Evolutionary conservation across 2,797 vertebrate species (phyloP).

Genomic region (Borostomias antarcticus): DNA sequence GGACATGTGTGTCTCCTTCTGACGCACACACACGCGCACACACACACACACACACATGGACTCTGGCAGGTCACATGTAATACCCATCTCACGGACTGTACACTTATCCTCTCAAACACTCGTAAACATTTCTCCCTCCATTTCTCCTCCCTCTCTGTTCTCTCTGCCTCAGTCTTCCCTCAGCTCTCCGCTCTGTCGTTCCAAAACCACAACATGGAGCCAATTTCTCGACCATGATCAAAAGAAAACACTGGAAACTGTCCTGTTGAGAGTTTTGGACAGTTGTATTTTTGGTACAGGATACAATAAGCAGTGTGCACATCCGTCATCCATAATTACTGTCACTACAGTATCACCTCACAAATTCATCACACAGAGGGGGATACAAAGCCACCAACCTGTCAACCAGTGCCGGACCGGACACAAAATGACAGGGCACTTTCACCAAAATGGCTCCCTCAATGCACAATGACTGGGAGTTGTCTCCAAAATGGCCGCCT

Average conservation of each 20-base stretch:
- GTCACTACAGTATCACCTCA: neutral
- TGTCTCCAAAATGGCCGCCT: conserved; percentile 22
- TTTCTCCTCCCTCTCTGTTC: neutral
- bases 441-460: neutral
- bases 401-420: neutral
- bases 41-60: neutral
- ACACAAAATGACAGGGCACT: no score
- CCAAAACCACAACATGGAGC: no score
- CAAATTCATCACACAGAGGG: neutral
- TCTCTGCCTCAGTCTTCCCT: neutral
- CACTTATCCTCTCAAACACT: conserved; percentile 1
- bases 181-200: conserved; percentile 21
- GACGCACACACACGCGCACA: neutral
- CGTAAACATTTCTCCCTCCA: conserved; percentile 16
- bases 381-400: neutral
- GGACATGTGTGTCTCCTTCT: no score
- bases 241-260: no score
- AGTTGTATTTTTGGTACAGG: no score
- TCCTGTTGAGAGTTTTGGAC: no score
- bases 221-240: no score
- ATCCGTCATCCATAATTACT: neutral
- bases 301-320: no score
- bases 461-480: conserved; percentile 23
- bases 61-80: no score
- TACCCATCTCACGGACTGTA: neutral